Base-by-base conservation (phyloP, 2,113 vertebrate species). In the Himantopus leucocephalus region DNA sequence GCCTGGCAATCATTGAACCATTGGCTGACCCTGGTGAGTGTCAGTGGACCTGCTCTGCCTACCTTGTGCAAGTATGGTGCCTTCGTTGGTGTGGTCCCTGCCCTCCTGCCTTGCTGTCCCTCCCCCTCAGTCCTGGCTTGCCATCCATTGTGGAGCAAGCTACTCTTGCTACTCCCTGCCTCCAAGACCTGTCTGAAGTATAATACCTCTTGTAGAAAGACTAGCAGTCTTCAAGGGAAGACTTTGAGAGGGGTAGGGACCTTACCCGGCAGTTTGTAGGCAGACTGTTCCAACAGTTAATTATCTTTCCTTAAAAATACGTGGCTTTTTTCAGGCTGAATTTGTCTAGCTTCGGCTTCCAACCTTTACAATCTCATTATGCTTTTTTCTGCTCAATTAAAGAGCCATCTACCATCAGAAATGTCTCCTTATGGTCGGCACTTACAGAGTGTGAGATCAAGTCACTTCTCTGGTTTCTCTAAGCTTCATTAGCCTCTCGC, bases 331-430 rank as follows among this genome's bases (percentile, higher is more conserved):
- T 73, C 68, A 79, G 73, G 41, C 62, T 94, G 77, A 75, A 92
- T 92, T 94, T 96, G 39, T 72, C 80, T 94, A 76, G 53, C 53
- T 92, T 95, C 7, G 6, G 76, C 43, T 92, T 89, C 80, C 48
- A 75, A 62, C 80, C 22, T 94, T 81, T 91, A 92, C 62, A 82
- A 87, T 92, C 62, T 91, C 96, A 95, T 97, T 91, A 94, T 66
- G 60, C 29, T 75, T 94, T 96, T 92, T 87, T 79, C 94, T 94
- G 89, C 91, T 94, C 94, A 92, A 94, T 95, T 94, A 89, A 92
- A 94, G 89, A 92, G 39, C 66, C 85, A 90, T 85, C 76, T 91
- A 94, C 80, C 66, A 94, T 78, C 70, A 91, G 76, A 95, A 94
- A 71, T 53, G 35, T 45, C 37, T 87, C 92, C 86, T 89, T 91